Evolutionary conservation across 2,113 vertebrate genomes (phyloP), one percentile per base, ranked within the genome.

Genomic region (Ceyx cyanopectus): DNA sequence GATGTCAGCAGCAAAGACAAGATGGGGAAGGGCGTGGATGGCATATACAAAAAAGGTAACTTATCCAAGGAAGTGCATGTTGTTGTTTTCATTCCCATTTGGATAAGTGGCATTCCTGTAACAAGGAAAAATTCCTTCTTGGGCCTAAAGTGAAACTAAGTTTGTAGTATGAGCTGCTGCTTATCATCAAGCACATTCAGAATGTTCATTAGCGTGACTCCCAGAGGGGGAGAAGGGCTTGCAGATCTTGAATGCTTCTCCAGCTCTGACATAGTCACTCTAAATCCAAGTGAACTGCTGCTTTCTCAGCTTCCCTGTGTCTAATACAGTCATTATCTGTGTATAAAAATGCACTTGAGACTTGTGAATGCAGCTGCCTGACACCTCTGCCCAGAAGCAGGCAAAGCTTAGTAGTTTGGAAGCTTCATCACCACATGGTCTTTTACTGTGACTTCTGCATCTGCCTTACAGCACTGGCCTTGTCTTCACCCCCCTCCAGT

Each of bases 1-100:
- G 99, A 99, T 62, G 99, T 99, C 90, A 99, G 98, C 98, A 99
- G 98, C 98, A 99, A 99, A 87, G 99, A 99, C 81, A 99, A 99
- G 95, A 99, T 99, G 98, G 98, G 99, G 50, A 99, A 99, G 94
- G 99, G 99, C 5, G 99, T 99, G 2, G 99, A 99, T 90, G 98
- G 98, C 54, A 98, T 98, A 54, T 99, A 99, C 80, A 99, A 98
- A 96, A 99, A 99, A 99, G 99, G 99, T 99, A 97, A 96, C 10
- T 74, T 9, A 5, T 91, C 46, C 26, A 9, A 10, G 6, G 30
- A 54, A 19, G 4, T 65, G 5, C 12, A 3, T 6, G 15, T 29
- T 85, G 26, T 87, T 37, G 5, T 78, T 32, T 65, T 78, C 7
- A 3, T 79, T 93, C 11, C 9, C 20, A 4, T 73, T 57, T 69